Percentiles rank a stretch among this genome's conserved stretches.
Evolutionary conservation across 2,888 invertebrate species (phyloP).

Genomic region (Neoaliturus tenellus): DNA sequence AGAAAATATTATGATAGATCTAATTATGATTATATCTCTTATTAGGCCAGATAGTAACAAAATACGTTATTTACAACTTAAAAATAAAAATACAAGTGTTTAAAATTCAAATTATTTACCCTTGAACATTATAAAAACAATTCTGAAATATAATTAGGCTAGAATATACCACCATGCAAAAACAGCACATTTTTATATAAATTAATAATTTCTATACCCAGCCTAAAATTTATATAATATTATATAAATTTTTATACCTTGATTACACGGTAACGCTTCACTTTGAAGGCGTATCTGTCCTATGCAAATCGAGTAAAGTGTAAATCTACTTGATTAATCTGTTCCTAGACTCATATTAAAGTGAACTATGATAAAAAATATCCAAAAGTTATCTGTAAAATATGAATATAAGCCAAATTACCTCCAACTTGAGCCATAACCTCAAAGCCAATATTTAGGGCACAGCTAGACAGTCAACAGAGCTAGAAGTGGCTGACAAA

Average conservation of each 20-base stretch:
- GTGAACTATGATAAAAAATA: not conserved
- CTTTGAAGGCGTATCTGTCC: not conserved
- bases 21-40: no score
- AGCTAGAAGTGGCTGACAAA: no score
- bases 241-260: no score
- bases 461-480: no score
- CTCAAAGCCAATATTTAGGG: no score
- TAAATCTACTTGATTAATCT: not conserved
- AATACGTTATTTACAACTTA: not conserved
- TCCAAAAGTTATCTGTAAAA: no score
- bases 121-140: constrained; percentile 5
- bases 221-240: no score
- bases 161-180: not conserved
- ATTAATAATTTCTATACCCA: no score
- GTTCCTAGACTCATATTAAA: not conserved
- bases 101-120: not conserved
- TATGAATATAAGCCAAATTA: no score
- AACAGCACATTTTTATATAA: not conserved
- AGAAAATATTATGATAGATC: constrained; percentile 2
- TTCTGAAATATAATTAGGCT: not conserved
- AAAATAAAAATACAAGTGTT: not conserved
- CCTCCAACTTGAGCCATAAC: no score
- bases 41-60: not conserved
- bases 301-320: not conserved
- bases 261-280: constrained; percentile 13